Percentiles rank a stretch among this genome's conserved stretches.
phyloP scores from a whole-genome alignment of 2,797 vertebrate genomes.

The Manis crassicaudata region DNA sequence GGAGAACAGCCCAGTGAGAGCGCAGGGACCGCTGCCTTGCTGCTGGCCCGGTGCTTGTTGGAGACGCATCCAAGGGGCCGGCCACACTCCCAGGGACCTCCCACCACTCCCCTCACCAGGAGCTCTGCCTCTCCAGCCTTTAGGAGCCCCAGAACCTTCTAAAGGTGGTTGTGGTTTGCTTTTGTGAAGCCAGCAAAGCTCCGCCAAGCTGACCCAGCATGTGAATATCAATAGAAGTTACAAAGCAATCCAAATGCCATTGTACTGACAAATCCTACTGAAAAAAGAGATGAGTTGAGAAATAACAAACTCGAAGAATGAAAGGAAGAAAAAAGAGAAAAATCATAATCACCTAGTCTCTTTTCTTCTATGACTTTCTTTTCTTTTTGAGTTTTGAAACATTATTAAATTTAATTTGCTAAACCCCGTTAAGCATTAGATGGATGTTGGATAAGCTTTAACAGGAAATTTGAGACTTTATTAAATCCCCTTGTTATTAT shows the following conservation, averaged over 20 bases:
- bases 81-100: slow-evolving; percentile 25
- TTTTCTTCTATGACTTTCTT: slow-evolving; percentile 42
- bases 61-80: neutral
- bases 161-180: slow-evolving; percentile 37
- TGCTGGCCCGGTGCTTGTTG: neutral
- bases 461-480: slow-evolving; percentile 64
- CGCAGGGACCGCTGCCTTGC: slow-evolving; percentile 6
- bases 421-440: slow-evolving; percentile 60
- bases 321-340: slow-evolving; percentile 7
- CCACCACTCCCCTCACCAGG: neutral
- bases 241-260: slow-evolving; percentile 7
- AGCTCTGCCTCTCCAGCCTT: neutral
- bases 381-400: slow-evolving; percentile 55
- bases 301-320: slow-evolving; percentile 15
- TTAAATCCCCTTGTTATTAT: slow-evolving; percentile 58
- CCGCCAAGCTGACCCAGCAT: neutral
- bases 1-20: slow-evolving; percentile 33
- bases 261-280: neutral
- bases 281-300: slow-evolving; percentile 12
- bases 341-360: neutral
- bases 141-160: slow-evolving; percentile 18
- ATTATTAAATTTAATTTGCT: slow-evolving; percentile 55
- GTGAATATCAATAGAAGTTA: slow-evolving; percentile 41
- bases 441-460: slow-evolving; percentile 56
- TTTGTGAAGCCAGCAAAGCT: slow-evolving; percentile 11